Evolutionary conservation across 2,113 vertebrate species (phyloP).

Genomic region (Climacteris rufus): DNA sequence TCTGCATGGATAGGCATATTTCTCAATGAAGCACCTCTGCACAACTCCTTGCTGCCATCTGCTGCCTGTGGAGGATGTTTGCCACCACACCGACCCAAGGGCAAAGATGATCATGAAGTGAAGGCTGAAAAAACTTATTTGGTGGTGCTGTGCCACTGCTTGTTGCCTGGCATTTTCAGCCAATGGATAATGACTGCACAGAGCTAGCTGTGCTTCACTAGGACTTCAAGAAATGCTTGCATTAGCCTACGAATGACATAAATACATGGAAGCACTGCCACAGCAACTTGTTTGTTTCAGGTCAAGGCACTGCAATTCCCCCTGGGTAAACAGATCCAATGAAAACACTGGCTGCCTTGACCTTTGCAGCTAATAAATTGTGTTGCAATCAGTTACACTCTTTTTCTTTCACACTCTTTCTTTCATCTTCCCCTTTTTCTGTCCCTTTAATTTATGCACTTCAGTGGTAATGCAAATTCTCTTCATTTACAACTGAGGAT

Average conservation of each 20-base stretch:
- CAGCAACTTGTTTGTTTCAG: conserved; percentile 26
- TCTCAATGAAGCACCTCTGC: not conserved
- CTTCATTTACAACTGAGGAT: not conserved
- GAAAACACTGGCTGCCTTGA: conserved; percentile 7
- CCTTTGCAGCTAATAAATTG: conserved; percentile 51
- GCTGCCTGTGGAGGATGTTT: not conserved
- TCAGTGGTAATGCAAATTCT: not conserved
- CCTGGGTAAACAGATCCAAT: conserved; percentile 12
- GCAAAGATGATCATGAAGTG: not conserved
- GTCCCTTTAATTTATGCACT: conserved; percentile 5
- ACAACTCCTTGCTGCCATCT: not conserved
- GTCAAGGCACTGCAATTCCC: not conserved
- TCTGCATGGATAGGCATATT: not conserved
- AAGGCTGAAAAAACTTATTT: not conserved
- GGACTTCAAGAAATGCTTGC: not conserved
- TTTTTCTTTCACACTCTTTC: not conserved
- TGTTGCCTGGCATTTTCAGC: conserved; percentile 2
- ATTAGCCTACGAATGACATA: conserved; percentile 8
- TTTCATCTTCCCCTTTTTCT: not conserved
- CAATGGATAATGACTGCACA: not conserved
- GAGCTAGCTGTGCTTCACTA: not conserved
- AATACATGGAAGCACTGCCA: not conserved
- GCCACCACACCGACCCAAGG: not conserved
- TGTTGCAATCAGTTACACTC: not conserved
- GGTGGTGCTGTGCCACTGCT: not conserved